Base-by-base conservation (phyloP, 2,888 invertebrate species). In the Caenorhabditis virilis region DNA sequence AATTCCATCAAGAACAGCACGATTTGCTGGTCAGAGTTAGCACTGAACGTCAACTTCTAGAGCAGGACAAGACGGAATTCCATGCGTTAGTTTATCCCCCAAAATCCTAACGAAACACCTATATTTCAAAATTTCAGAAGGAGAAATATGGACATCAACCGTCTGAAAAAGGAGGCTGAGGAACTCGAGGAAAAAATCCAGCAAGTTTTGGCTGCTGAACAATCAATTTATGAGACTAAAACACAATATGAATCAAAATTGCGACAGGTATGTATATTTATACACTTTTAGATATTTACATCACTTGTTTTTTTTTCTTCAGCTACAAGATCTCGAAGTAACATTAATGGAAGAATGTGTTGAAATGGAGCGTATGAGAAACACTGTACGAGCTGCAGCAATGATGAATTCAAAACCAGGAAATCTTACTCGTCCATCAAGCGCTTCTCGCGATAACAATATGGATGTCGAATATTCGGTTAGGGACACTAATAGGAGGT, bases 11-110 rank as follows among this genome's bases (percentile, higher is more conserved):
- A 55, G 64, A 72, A 20, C 77, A 80, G 46, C 78, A 79, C 62
- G 79, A 80, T 46, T 53, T 80, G 6, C 58, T 80, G 2, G 72
- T 78, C 18, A 58, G 80, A 1, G 72, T 81, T 16, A 74, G 74
- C 49, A 76, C 70, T 23, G 80, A 80, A 55, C 59, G 75, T 15
- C 69, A 70, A 13, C 18, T 69, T 6, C 18, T 80, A 45, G 76
- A 79, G 18, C 65, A 68, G 35, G 71, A 72, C 36, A 62, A 52
- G 25, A 63, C 54, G 7, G 71, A 72, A 20, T 72, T 72, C 49
- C 62, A 45, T 20, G 50, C 60, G 62, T 70, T 26, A 53, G 67
- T 41, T 5, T 18, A 39, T 30, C 16, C 22, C 1, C 1, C 38
- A 41, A 25, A 43, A 16, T 30, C 16, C 5, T 15, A 36, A 36